Evolutionary conservation across 2,113 vertebrate genomes (phyloP), one percentile per base, ranked within the genome.

Genomic region (Pygoscelis antarcticus): DNA sequence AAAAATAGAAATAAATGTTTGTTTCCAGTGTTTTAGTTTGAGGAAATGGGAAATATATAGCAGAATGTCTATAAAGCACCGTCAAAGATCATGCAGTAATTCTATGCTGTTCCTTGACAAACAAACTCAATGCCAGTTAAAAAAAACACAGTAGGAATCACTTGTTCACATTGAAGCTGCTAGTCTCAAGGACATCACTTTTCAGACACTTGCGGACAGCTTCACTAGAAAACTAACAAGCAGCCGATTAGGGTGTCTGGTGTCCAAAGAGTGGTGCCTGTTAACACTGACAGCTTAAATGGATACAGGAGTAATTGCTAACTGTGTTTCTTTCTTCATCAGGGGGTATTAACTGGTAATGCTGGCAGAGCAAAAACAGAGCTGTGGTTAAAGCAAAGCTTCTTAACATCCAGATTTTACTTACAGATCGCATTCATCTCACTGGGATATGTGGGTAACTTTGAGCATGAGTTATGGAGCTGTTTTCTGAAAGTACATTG

Each of bases 261-360:
- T 51, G 38, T 82, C 77, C 60, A 13, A 80, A 40, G 60, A 38
- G 16, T 1, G 0, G 21, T 68, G 55, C 21, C 69, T 42, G 23
- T 61, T 60, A 49, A 68, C 30, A 27, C 10, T 19, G 51, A 23
- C 46, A 70, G 27, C 34, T 87, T 66, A 64, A 61, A 70, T 20
- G 11, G 14, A 13, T 54, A 20, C 11, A 44, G 26, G 34, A 32
- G 32, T 40, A 87, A 62, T 32, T 16, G 12, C 55, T 80, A 10
- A 23, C 32, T 16, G 29, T 76, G 52, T 26, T 87, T 71, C 54
- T 42, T 46, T 70, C 69, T 61, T 69, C 13, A 26, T 38, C 10
- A 8, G 2, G 4, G 12, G 1, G 1, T 21, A 40, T 64, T 70
- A 87, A 66, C 49, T 47, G 32, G 40, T 58, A 83, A 87, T 0